phyloP scores from a whole-genome alignment of 1,140 invertebrate genomes.

The Pogonognathellus flavescens region DNA sequence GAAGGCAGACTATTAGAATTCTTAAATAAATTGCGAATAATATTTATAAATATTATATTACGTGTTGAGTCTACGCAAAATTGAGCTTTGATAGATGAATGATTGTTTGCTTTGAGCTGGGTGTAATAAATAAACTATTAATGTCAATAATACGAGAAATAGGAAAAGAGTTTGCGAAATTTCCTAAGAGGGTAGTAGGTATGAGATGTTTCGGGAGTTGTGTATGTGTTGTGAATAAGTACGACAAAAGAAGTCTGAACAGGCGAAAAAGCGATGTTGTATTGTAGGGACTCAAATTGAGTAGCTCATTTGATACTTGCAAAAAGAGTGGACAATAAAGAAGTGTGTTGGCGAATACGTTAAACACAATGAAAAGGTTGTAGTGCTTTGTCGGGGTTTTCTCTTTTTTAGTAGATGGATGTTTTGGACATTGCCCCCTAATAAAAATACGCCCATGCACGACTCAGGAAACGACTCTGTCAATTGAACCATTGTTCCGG shows the following conservation, averaged over 20 bases:
- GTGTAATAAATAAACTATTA: too few species aligned
- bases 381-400: slow-evolving; percentile 34
- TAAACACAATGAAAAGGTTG: slow-evolving; percentile 41
- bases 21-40: too few species aligned
- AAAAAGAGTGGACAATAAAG: slow-evolving; percentile 37
- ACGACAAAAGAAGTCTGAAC: slow-evolving; percentile 19
- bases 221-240: slow-evolving; percentile 23
- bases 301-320: slow-evolving; percentile 18
- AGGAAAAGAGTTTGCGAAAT: background rate
- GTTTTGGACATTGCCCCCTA: slow-evolving; percentile 21
- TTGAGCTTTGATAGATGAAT: too few species aligned
- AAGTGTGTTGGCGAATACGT: slow-evolving; percentile 33
- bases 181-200: background rate
- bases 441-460: slow-evolving; percentile 39
- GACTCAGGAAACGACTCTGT: slow-evolving; percentile 28
- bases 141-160: background rate
- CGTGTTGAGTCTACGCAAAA: too few species aligned
- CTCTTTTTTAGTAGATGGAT: slow-evolving; percentile 19
- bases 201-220: background rate
- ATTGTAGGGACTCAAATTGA: background rate
- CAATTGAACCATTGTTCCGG: slow-evolving; percentile 38
- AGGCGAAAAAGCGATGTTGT: background rate
- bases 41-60: too few species aligned
- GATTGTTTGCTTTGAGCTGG: too few species aligned
- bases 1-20: too few species aligned